Evolutionary conservation across 1,140 invertebrate species (phyloP).

Genomic region (Tetragnatha versicolor): DNA sequence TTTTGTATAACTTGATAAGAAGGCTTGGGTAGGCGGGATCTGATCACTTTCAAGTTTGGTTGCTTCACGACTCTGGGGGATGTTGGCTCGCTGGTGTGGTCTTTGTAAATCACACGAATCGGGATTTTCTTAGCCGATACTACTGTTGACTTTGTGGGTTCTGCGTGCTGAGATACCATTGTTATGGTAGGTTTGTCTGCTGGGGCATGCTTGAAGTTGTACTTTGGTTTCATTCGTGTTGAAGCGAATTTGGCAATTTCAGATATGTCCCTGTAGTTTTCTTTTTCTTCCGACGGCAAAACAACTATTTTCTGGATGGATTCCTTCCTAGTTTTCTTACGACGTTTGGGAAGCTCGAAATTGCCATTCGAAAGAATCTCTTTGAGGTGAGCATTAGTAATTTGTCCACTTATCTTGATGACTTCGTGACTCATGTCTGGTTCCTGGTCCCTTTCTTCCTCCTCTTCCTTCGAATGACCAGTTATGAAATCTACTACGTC

Average conservation of each 20-base stretch:
- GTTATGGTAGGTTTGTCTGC: slow-evolving; percentile 7
- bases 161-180: not conserved
- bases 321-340: not conserved
- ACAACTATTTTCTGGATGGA: slow-evolving; percentile 6
- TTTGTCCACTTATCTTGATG: slow-evolving; percentile 42
- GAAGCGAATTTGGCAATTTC: slow-evolving; percentile 30
- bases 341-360: not conserved
- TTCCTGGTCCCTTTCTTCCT: slow-evolving; percentile 29
- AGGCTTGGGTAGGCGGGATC: slow-evolving; percentile 21
- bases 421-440: slow-evolving; percentile 31
- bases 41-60: slow-evolving; percentile 32
- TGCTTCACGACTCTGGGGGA: not conserved
- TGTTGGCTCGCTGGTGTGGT: not conserved
- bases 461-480: slow-evolving; percentile 24
- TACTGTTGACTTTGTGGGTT: not conserved
- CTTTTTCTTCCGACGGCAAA: slow-evolving; percentile 16
- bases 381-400: slow-evolving; percentile 23
- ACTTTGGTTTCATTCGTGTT: slow-evolving; percentile 6
- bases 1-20: slow-evolving; percentile 34
- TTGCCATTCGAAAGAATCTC: slow-evolving; percentile 28
- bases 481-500: slow-evolving; percentile 44
- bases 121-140: slow-evolving; percentile 40
- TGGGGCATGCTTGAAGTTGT: slow-evolving; percentile 4
- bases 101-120: slow-evolving; percentile 39
- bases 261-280: slow-evolving; percentile 17